A percentile compares a stretch with the other conserved stretches of the same genome.
Evolutionary conservation across 2,113 vertebrate species (phyloP).

Genomic region (Triplophysa dalaica): DNA sequence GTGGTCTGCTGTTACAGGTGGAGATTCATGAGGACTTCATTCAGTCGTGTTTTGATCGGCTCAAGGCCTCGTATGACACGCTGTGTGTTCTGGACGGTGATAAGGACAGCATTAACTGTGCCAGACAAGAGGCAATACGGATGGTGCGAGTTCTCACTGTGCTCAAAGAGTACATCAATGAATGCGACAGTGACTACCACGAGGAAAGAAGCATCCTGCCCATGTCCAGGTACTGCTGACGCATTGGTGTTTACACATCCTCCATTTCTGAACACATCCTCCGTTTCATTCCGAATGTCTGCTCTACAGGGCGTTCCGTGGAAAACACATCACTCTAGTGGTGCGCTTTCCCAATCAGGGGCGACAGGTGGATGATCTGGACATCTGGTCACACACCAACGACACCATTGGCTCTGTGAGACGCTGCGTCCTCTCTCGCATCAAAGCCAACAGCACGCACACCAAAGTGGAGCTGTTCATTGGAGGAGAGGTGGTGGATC

Average conservation of each 20-base stretch:
- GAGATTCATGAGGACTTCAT: slow-evolving; percentile 99
- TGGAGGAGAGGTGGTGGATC: slow-evolving; percentile 94
- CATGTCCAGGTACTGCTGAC: slow-evolving; percentile 87
- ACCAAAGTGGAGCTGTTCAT: slow-evolving; percentile 97
- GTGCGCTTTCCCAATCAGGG: slow-evolving; percentile 98
- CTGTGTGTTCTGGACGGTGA: slow-evolving; percentile 96
- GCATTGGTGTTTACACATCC: no score
- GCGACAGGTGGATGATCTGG: slow-evolving; percentile 94
- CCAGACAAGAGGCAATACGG: slow-evolving; percentile 92
- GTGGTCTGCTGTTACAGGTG: slow-evolving; percentile 75
- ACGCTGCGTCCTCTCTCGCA: slow-evolving; percentile 90
- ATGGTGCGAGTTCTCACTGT: slow-evolving; percentile 98
- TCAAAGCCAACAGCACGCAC: slow-evolving; percentile 96
- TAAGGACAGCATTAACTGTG: slow-evolving; percentile 97
- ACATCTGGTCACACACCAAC: slow-evolving; percentile 98
- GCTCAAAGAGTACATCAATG: slow-evolving; percentile 95
- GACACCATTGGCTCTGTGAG: slow-evolving; percentile 96
- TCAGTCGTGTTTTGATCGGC: slow-evolving; percentile 98
- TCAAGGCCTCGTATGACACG: slow-evolving; percentile 96
- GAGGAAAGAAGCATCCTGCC: slow-evolving; percentile 97
- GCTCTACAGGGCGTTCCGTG: slow-evolving; percentile 87
- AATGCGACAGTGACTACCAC: slow-evolving; percentile 98
- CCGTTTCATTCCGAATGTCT: neutral
- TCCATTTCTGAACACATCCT: slow-evolving; percentile 16
- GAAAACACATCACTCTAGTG: slow-evolving; percentile 93